Percentiles rank a stretch among this genome's conserved stretches.
phyloP scores from a whole-genome alignment of 1,140 invertebrate species.

The Zaprionus capensis region DNA sequence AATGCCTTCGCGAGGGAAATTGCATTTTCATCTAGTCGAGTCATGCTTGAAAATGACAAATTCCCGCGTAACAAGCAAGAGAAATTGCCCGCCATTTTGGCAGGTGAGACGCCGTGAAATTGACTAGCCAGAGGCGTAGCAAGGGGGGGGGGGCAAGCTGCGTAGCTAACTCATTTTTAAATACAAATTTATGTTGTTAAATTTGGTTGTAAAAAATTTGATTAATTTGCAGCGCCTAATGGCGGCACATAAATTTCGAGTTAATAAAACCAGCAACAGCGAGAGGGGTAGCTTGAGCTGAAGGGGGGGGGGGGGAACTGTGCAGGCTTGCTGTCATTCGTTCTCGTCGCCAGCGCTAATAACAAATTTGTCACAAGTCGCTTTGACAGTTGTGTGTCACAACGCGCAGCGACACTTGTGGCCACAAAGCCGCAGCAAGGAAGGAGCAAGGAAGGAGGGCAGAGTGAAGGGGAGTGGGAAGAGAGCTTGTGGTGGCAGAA shows the following conservation, averaged over 20 bases:
- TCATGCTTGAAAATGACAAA: constrained; percentile 74
- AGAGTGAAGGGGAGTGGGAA: not conserved
- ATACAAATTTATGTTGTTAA: constrained; percentile 78
- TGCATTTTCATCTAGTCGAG: constrained; percentile 64
- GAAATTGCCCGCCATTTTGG: constrained; percentile 72
- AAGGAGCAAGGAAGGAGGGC: not conserved
- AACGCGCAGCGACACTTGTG: constrained; percentile 42
- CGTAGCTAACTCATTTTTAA: constrained; percentile 78
- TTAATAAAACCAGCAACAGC: constrained; percentile 68
- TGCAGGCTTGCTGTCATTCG: not conserved
- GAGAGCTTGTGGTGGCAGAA: not conserved
- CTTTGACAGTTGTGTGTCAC: constrained; percentile 75
- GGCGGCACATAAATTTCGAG: constrained; percentile 72
- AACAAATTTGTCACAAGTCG: constrained; percentile 75
- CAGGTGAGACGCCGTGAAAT: constrained; percentile 75
- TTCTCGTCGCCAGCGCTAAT: constrained; percentile 44
- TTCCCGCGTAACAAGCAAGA: constrained; percentile 74
- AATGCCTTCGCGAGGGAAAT: constrained; percentile 65
- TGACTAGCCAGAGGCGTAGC: constrained; percentile 43
- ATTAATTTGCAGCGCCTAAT: constrained; percentile 74
- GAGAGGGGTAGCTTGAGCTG: constrained; percentile 1
- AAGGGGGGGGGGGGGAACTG: not conserved
- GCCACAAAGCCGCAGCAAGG: constrained; percentile 34
- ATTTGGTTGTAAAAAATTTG: constrained; percentile 68
- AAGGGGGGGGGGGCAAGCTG: constrained; percentile 23